Base-by-base conservation (phyloP, 2,113 vertebrate genomes). In the Hassar affinis region DNA sequence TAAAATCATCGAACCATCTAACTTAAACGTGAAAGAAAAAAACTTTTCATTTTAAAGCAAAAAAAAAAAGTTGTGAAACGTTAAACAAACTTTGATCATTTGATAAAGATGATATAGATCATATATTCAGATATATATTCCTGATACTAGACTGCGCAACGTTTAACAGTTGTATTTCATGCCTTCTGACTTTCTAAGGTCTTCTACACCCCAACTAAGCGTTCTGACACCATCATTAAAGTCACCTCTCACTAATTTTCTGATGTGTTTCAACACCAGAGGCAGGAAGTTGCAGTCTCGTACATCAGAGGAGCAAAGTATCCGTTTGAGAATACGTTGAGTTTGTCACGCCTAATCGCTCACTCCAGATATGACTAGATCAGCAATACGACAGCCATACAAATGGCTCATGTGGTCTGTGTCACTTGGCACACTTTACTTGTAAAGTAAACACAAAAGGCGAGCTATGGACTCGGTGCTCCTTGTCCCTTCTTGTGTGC, bases 281-380 rank as follows among this genome's bases (percentile, higher is more conserved):
- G 62, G 68, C 75, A 79, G 68, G 61, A 81, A 80, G 57, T 74
- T 49, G 35, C 66, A 52, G 89, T 91, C 89, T 91, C 51, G 20
- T 61, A 77, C 78, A 56, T 66, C 68, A 51, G 62, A 85, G 84
- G 62, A 75, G 79, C 27, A 57, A 88, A 92, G 88, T 62, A 38
- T 47, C 82, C 52, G 56, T 85, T 92, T 88, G 64, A 88, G 91
- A 91, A 93, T 93, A 93, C 93, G 91, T 92, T 93, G 92, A 90
- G 90, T 90, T 91, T 93, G 92, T 93, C 92, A 90, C 91, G 88
- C 89, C 87, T 84, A 91, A 93, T 94, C 91, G 91, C 91, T 94
- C 92, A 93, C 90, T 93, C 61, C 85, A 87, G 89, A 90, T 90
- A 87, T 88, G 91, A 93, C 91, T 84, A 89, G 92, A 93, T 93